Evolutionary conservation across 2,113 vertebrate species (phyloP).

Genomic region (Strix uralensis): DNA sequence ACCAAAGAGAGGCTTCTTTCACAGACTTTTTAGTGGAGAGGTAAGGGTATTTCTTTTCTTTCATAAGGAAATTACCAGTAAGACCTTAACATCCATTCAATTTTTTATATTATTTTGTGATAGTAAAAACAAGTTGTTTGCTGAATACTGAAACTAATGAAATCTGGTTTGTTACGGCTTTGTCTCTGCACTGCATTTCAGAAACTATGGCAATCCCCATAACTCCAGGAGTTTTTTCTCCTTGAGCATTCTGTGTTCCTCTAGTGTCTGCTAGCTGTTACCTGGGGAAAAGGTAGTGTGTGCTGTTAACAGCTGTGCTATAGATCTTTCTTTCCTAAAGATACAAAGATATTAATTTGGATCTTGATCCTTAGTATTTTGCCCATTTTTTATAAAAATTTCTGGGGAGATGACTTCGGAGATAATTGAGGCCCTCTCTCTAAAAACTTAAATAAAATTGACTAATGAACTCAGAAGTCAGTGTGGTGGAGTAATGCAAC

Average conservation of each 20-base stretch:
- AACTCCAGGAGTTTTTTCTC: not conserved
- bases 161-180: not conserved
- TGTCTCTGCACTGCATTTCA: not conserved
- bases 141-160: not conserved
- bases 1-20: conserved; percentile 86
- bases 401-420: not conserved
- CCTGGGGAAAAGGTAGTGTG: not conserved
- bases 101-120: not conserved
- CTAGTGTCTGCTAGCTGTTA: not conserved
- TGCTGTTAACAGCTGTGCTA: not conserved
- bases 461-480: not conserved
- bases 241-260: not conserved
- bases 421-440: not conserved
- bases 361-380: not conserved
- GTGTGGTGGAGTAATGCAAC: not conserved
- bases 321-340: not conserved
- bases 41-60: conserved; percentile 68
- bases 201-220: not conserved
- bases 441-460: not conserved
- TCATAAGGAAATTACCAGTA: not conserved
- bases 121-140: not conserved
- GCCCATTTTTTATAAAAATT: not conserved
- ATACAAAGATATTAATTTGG: not conserved
- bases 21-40: conserved; percentile 85
- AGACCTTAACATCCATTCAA: not conserved